Percentiles rank a stretch among this genome's conserved stretches.
Conservation (phyloP, 2,113 vertebrate species). For the Megaleporinus macrocephalus region DNA sequence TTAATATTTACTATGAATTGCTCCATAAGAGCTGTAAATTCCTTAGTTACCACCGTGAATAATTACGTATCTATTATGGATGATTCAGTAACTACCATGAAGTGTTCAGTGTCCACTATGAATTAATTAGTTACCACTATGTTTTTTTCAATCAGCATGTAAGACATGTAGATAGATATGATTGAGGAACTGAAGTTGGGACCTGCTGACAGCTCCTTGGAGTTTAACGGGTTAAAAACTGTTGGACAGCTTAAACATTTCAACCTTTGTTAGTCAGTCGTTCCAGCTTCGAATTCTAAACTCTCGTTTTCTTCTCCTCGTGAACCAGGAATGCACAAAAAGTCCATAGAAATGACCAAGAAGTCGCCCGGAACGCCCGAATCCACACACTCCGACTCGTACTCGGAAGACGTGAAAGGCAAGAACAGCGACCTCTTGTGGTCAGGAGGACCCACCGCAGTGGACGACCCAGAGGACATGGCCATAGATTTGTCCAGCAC, state of each 20-base stretch:
- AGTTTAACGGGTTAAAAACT: not conserved
- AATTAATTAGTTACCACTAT: too few species aligned
- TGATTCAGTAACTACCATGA: too few species aligned
- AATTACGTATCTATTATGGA: too few species aligned
- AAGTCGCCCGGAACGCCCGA: slow-evolving; percentile 76
- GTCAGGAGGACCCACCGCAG: slow-evolving; percentile 50
- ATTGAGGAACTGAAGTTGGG: too few species aligned
- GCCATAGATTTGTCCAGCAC: slow-evolving; percentile 94
- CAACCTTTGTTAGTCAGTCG: not conserved
- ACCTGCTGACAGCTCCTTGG: not conserved
- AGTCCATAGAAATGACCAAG: slow-evolving; percentile 84
- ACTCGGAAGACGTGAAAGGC: slow-evolving; percentile 65
- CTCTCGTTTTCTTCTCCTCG: slow-evolving; percentile 36
- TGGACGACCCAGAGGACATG: slow-evolving; percentile 73
- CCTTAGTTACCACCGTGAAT: too few species aligned
- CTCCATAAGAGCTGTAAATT: too few species aligned
- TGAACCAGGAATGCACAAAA: slow-evolving; percentile 93
- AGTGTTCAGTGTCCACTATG: too few species aligned
- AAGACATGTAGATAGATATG: too few species aligned
- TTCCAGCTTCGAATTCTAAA: not conserved
- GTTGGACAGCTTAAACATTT: not conserved
- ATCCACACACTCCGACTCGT: slow-evolving; percentile 67
- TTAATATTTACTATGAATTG: too few species aligned
- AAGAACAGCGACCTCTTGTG: slow-evolving; percentile 58
- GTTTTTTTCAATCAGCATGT: too few species aligned